Evolutionary conservation across 2,888 invertebrate genomes (phyloP).

Genomic region (Pyrocoelia pectoralis): DNA sequence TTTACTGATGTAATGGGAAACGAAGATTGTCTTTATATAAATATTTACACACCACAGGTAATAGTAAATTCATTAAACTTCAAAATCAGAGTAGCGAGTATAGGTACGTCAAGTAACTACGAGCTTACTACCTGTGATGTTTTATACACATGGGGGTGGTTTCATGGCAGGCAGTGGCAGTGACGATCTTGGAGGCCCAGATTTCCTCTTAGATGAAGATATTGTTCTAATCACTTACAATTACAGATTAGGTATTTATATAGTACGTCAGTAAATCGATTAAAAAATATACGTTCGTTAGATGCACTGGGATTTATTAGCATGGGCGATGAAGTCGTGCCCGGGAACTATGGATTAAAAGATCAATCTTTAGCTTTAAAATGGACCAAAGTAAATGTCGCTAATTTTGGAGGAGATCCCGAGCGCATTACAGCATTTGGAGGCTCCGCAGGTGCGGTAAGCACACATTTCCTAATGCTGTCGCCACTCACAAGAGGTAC

Average conservation of each 20-base stretch:
- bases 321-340: slow-evolving; percentile 47
- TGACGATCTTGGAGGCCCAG: slow-evolving; percentile 73
- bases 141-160: slow-evolving; percentile 80
- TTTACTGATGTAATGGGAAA: slow-evolving; percentile 65
- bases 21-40: slow-evolving; percentile 87
- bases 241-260: slow-evolving; percentile 40
- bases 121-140: slow-evolving; percentile 73
- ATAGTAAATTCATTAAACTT: too few relatives aligned
- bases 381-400: slow-evolving; percentile 51
- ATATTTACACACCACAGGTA: slow-evolving; percentile 71
- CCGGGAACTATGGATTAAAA: slow-evolving; percentile 49
- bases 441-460: slow-evolving; percentile 57
- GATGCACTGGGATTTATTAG: slow-evolving; percentile 52
- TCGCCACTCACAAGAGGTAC: slow-evolving; percentile 55
- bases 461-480: slow-evolving; percentile 55
- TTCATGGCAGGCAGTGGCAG: slow-evolving; percentile 74
- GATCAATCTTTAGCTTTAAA: slow-evolving; percentile 51
- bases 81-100: too few relatives aligned
- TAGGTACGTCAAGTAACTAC: too few relatives aligned
- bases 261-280: too few relatives aligned
- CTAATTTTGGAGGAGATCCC: slow-evolving; percentile 48
- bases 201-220: slow-evolving; percentile 73
- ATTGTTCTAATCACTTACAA: slow-evolving; percentile 65
- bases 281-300: slow-evolving; percentile 36
- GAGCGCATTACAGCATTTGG: slow-evolving; percentile 55